Evolutionary conservation across 1,140 invertebrate genomes (phyloP).

Genomic region (Drosophila ironensis): DNA sequence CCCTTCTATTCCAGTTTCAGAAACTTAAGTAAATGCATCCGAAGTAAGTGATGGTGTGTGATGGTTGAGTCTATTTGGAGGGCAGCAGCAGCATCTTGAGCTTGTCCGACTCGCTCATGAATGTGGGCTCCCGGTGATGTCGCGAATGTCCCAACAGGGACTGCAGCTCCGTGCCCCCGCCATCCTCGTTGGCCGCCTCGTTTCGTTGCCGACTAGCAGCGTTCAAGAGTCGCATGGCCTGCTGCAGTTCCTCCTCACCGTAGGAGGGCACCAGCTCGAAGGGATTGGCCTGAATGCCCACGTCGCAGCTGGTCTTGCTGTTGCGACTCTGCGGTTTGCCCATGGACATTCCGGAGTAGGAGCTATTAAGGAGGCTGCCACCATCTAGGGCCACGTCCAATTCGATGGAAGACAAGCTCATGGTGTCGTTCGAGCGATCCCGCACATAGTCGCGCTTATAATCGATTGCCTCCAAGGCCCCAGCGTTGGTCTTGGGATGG

Average conservation of each 20-base stretch:
- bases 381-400: conserved; percentile 53
- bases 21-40: conserved; percentile 72
- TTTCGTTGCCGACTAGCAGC: conserved; percentile 64
- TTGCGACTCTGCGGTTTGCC: conserved; percentile 83
- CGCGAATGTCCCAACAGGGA: conserved; percentile 47
- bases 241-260: conserved; percentile 71
- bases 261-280: conserved; percentile 83
- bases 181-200: conserved; percentile 42
- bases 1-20: conserved; percentile 6
- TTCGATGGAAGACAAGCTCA: conserved; percentile 60
- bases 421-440: conserved; percentile 45
- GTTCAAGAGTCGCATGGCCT: conserved; percentile 69
- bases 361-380: conserved; percentile 81
- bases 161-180: conserved; percentile 63
- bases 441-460: conserved; percentile 55
- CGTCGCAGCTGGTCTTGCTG: conserved; percentile 83
- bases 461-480: conserved; percentile 21
- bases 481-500: conserved; percentile 14
- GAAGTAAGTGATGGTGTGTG: neutral
- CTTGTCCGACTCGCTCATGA: conserved; percentile 82
- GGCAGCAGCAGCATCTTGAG: conserved; percentile 82
- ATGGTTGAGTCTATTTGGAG: conserved; percentile 60
- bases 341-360: conserved; percentile 82
- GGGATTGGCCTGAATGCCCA: conserved; percentile 84
- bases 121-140: conserved; percentile 59